Evolutionary conservation across 2,113 vertebrate genomes (phyloP).

Genomic region (Coregonus clupeaformis): DNA sequence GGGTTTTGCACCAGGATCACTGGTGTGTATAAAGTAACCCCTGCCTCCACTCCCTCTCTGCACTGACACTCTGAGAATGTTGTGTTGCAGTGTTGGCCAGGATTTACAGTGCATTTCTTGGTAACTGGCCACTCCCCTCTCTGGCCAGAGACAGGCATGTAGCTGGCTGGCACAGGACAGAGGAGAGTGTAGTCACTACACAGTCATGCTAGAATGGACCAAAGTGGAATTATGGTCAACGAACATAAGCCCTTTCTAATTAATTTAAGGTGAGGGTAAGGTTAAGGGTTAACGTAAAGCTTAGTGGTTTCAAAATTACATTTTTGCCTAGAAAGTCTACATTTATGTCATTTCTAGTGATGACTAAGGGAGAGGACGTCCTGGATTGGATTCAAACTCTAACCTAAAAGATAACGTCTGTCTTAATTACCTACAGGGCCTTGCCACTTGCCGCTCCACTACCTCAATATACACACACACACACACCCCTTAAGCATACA

Average conservation of each 20-base stretch:
- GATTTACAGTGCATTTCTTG: slow-evolving; percentile 28
- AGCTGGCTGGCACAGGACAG: not conserved
- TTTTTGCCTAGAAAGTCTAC: not conserved
- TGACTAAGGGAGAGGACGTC: not conserved
- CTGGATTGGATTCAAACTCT: not conserved
- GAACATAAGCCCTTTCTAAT: not conserved
- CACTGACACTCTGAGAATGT: not conserved
- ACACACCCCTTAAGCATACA: slow-evolving; percentile 41
- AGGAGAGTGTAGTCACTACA: not conserved
- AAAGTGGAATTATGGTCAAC: not conserved
- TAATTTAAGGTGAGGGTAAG: no score
- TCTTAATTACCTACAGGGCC: slow-evolving; percentile 24
- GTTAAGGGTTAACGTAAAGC: not conserved
- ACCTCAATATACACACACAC: not conserved
- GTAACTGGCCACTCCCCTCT: slow-evolving; percentile 22
- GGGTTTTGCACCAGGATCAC: not conserved
- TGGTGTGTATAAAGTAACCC: slow-evolving; percentile 8
- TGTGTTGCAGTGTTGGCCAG: slow-evolving; percentile 13
- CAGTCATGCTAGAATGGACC: not conserved
- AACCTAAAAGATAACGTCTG: slow-evolving; percentile 7
- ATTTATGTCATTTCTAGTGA: no score
- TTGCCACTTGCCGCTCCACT: not conserved
- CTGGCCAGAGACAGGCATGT: not conserved
- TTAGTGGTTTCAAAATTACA: not conserved
- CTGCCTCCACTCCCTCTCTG: not conserved